These are phyloP conservation scores for Peromyscus attwateri DNA, from an alignment of 2,797 vertebrate species.

Conservation along the genomic window DNA sequence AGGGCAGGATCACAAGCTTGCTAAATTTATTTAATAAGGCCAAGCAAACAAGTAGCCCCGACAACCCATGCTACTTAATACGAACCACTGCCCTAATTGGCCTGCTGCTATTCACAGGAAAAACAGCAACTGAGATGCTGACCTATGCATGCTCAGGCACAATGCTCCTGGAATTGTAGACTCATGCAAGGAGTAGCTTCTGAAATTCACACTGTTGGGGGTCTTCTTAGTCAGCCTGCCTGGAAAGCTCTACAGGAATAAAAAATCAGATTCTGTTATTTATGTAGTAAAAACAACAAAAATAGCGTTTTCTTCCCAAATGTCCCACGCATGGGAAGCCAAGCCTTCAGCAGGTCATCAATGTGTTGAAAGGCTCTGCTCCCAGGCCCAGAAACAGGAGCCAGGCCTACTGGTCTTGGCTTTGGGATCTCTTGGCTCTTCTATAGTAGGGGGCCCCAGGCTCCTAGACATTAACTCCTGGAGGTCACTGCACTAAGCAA, in stretches of 20 bases:
- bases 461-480: constrained; percentile 4
- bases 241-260: constrained; percentile 41
- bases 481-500: constrained; percentile 45
- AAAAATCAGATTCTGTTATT: constrained; percentile 71
- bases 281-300: constrained; percentile 69
- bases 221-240: constrained; percentile 66
- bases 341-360: constrained; percentile 66
- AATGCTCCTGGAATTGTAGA: constrained; percentile 19
- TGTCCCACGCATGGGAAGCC: constrained; percentile 22
- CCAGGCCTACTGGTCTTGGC: constrained; percentile 59
- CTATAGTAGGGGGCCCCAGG: not conserved
- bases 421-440: constrained; percentile 57
- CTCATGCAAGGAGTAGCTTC: constrained; percentile 54
- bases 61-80: not conserved
- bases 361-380: constrained; percentile 59
- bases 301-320: constrained; percentile 61
- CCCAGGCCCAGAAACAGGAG: constrained; percentile 57
- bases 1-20: constrained; percentile 12
- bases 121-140: constrained; percentile 64
- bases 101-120: not conserved
- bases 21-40: not conserved
- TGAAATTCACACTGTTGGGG: constrained; percentile 8
- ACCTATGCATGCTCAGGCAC: constrained; percentile 25
- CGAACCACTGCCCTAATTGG: not conserved
- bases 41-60: constrained; percentile 42